These are phyloP conservation scores for Drosophila miranda DNA, from an alignment of 1,140 invertebrate species.

Conservation along the genomic window DNA sequence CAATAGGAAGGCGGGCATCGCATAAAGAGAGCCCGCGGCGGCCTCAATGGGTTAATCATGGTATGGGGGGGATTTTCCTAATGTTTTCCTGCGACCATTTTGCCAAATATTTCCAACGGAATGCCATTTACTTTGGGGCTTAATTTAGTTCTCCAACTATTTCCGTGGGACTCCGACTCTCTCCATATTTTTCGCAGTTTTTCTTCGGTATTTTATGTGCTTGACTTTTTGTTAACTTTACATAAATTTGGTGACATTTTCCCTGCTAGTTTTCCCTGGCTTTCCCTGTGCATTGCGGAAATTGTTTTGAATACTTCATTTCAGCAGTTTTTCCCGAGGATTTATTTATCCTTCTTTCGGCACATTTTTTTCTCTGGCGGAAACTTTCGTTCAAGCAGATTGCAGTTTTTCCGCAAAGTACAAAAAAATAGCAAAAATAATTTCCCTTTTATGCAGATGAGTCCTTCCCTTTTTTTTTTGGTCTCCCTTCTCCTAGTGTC, in stretches of 20 bases:
- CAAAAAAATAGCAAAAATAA: constrained; percentile 59
- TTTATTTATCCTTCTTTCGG: constrained; percentile 42
- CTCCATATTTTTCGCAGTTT: neutral
- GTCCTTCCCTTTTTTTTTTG: constrained; percentile 19
- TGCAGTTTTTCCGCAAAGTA: constrained; percentile 46
- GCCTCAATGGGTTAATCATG: constrained; percentile 43
- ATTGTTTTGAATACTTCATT: constrained; percentile 77
- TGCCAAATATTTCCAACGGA: constrained; percentile 11
- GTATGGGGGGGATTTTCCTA: neutral
- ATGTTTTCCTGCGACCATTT: constrained; percentile 14
- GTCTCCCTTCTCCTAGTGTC: constrained; percentile 19
- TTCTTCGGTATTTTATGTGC: constrained; percentile 5
- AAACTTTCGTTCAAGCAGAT: constrained; percentile 65
- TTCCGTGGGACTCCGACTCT: neutral
- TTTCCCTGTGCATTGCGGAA: constrained; percentile 45
- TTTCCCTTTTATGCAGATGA: constrained; percentile 80
- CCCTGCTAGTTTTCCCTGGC: constrained; percentile 27
- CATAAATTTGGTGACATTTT: constrained; percentile 48
- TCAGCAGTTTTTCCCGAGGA: constrained; percentile 46
- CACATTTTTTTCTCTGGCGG: constrained; percentile 5
- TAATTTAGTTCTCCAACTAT: constrained; percentile 17
- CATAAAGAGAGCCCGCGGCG: constrained; percentile 26
- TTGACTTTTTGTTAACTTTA: constrained; percentile 35
- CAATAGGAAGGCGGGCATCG: constrained; percentile 20
- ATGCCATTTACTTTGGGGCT: constrained; percentile 12